These are phyloP conservation scores for Zaprionus obscuricornis DNA, from an alignment of 2,888 invertebrate species.

Conservation along the genomic window DNA sequence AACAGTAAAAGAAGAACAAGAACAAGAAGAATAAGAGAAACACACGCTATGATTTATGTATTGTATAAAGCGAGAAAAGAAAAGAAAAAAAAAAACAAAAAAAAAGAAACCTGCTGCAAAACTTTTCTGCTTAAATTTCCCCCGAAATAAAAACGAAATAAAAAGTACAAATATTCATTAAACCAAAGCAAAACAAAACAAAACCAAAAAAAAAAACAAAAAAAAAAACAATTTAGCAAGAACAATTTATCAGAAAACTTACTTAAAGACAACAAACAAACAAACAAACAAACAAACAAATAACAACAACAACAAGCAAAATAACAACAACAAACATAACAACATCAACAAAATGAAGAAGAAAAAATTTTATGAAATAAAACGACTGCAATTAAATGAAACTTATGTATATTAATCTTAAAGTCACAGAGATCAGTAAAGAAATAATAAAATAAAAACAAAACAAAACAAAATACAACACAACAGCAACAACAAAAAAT, in stretches of 20 bases:
- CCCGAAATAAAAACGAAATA: conserved; percentile 77
- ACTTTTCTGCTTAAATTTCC: conserved; percentile 70
- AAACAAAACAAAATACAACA: conserved; percentile 17
- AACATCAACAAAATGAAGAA: conserved; percentile 12
- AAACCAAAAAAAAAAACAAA: conserved; percentile 32
- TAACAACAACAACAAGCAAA: conserved; percentile 23
- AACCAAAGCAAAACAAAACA: conserved; percentile 19
- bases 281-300: conserved; percentile 24
- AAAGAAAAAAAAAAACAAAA: background rate
- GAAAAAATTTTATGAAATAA: conserved; percentile 17
- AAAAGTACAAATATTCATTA: conserved; percentile 80
- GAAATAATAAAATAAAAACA: background rate
- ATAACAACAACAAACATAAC: conserved; percentile 12
- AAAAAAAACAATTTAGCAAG: too few relatives aligned
- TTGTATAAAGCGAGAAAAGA: too few relatives aligned
- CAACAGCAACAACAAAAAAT: conserved; percentile 1
- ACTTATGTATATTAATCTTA: conserved; percentile 20
- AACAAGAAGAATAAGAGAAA: conserved; percentile 1
- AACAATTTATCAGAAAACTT: conserved; percentile 32
- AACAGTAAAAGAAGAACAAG: too few relatives aligned
- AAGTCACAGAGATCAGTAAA: conserved; percentile 20
- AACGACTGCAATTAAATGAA: conserved; percentile 59
- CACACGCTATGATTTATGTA: conserved; percentile 1
- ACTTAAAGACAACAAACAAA: conserved; percentile 20
- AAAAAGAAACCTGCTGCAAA: conserved; percentile 36